A percentile compares a stretch with the other conserved stretches of the same genome.
Conservation (phyloP, 2,888 invertebrate species). For the Patella pellucida region DNA sequence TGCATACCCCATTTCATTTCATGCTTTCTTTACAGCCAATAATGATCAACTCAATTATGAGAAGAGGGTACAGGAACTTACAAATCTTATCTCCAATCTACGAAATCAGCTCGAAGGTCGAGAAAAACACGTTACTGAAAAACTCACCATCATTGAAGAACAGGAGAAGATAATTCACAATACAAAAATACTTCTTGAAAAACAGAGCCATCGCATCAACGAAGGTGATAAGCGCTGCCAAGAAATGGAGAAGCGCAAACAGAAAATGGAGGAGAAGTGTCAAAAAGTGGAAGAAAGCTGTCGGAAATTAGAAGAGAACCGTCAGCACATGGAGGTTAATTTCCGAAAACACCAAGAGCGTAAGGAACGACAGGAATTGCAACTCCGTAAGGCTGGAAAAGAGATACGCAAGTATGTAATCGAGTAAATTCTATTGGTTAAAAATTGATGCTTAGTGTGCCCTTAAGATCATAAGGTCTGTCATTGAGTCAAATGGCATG, state of each 20-base stretch:
- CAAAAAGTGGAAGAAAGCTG: background rate
- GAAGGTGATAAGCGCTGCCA: constrained; percentile 1
- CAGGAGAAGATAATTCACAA: constrained; percentile 28
- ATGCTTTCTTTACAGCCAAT: too few species aligned
- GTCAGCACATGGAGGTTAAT: constrained; percentile 12
- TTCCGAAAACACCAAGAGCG: background rate
- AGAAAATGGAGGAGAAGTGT: constrained; percentile 11
- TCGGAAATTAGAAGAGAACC: background rate
- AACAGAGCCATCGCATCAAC: constrained; percentile 19
- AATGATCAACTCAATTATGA: background rate
- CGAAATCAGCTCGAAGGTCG: constrained; percentile 26
- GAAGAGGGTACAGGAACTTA: constrained; percentile 36
- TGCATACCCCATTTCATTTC: too few species aligned
- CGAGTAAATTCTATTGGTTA: background rate
- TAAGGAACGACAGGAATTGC: constrained; percentile 19
- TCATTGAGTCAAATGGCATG: too few species aligned
- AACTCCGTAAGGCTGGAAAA: constrained; percentile 37
- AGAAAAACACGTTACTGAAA: constrained; percentile 30
- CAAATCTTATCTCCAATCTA: constrained; percentile 31
- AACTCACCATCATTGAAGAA: constrained; percentile 33
- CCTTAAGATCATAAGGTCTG: too few species aligned
- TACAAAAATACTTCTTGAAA: background rate
- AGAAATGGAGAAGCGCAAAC: constrained; percentile 14
- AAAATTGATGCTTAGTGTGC: background rate
- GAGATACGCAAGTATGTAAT: constrained; percentile 38